Evolutionary conservation across 2,797 vertebrate species (phyloP).

Genomic region (Sardinella longiceps): DNA sequence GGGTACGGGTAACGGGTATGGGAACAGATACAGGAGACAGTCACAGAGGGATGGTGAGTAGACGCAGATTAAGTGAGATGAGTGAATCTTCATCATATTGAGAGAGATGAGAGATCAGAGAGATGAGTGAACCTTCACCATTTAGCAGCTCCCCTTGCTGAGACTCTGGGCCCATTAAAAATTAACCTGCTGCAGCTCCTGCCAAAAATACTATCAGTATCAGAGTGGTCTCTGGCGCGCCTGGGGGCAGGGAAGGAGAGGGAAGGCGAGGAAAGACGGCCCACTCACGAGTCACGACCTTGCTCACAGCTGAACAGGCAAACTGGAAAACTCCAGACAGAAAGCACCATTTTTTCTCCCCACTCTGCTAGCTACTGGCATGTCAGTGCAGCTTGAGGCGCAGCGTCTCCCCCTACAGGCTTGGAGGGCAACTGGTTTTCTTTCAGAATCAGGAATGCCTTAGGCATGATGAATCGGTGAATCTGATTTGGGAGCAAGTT

Average conservation of each 20-base stretch:
- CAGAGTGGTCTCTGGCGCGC: too few relatives aligned
- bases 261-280: neutral
- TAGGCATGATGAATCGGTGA: neutral
- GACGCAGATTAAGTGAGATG: too few relatives aligned
- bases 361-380: neutral
- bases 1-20: too few relatives aligned
- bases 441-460: neutral
- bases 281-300: neutral
- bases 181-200: slow-evolving; percentile 11
- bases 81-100: too few relatives aligned
- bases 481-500: neutral
- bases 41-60: too few relatives aligned
- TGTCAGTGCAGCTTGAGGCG: neutral
- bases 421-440: neutral
- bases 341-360: neutral
- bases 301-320: neutral
- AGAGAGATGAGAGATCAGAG: neutral
- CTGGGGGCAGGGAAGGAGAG: too few relatives aligned
- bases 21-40: too few relatives aligned
- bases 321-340: neutral
- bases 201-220: slow-evolving; percentile 7
- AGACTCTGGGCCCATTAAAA: neutral
- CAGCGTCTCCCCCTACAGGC: neutral
- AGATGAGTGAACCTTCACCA: neutral
- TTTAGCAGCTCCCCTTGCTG: neutral